Base-by-base conservation (phyloP, 2,113 vertebrate species). In the Dunckerocampus dactyliophorus region DNA sequence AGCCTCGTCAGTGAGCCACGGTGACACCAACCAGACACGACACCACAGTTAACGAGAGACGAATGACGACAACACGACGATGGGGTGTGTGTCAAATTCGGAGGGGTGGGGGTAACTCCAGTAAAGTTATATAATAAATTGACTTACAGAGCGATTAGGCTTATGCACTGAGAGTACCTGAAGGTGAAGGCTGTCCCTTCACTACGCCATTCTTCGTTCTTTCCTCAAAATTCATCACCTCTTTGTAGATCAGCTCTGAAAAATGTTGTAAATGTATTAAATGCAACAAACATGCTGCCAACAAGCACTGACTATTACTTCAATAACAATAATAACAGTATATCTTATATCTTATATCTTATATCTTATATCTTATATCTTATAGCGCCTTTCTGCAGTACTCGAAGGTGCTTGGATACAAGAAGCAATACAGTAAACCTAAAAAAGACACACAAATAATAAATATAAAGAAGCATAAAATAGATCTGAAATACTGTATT, bases 221-320 rank as follows among this genome's bases (percentile, higher is more conserved):
- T 89, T 99, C 96, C 93, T 99, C 97, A 64, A 96, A 99, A 90
- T 94, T 97, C 95, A 98, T 98, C 86, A 99, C 97, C 91, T 99
- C 97, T 91, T 99, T 99, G 89, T 99, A 99, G 91, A 99, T 99
- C 67, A 99, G 91, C 89, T 98, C 97, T 99, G 88, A 43, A 49
- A 65, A 37, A 49, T n/a, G 61, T 43, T 14, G 13, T 14, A 14
- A 39, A 39, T 39, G 9, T 12, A 39, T 9, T 39, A 9, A 39
- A 8, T 39, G 11, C 0, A 39, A 51, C 12, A 51, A 24, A 49
- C 3, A 13, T 47, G 9, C 9, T 19, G 17, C 17, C 14, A 46
- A 15, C 45, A 46, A 28, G 11, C 9, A 12, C 11, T 39, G 37
- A 39, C 37, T 12, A 11, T 39, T 39, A 8, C 1, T 39, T 39